Conservation (phyloP, 2,888 invertebrate species). For the Rosalia funebris region DNA sequence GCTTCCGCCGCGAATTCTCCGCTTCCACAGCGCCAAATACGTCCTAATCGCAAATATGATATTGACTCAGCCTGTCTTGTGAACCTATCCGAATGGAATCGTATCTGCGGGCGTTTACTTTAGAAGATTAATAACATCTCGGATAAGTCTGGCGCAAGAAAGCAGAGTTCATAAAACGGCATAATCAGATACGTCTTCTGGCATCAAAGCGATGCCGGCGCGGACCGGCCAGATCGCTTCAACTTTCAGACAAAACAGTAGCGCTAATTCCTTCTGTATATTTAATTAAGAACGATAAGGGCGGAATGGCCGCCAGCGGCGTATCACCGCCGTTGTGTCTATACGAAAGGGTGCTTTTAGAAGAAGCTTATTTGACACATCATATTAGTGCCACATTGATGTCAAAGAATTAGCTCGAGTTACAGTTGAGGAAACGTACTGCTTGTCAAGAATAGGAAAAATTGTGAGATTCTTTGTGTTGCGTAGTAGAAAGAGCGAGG, state of each 20-base stretch:
- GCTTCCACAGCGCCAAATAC: conserved; percentile 10
- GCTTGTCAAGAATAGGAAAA: too few species aligned
- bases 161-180: conserved; percentile 16
- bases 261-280: conserved; percentile 15
- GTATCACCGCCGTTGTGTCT: too few species aligned
- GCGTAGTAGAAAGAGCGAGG: too few species aligned
- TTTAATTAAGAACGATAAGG: conserved; percentile 22
- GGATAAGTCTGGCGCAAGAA: conserved; percentile 31
- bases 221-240: neutral
- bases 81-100: conserved; percentile 32
- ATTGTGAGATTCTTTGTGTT: too few species aligned
- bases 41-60: conserved; percentile 31
- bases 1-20: too few species aligned
- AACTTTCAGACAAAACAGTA: conserved; percentile 16
- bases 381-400: too few species aligned
- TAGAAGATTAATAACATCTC: conserved; percentile 41
- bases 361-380: too few species aligned
- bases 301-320: too few species aligned
- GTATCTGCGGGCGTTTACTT: conserved; percentile 37
- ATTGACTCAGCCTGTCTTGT: conserved; percentile 36
- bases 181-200: conserved; percentile 22
- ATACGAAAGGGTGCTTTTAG: too few species aligned
- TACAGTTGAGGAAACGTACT: too few species aligned
- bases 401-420: too few species aligned
- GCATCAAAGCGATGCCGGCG: conserved; percentile 12